These are phyloP conservation scores for Neodiprion virginianus DNA, from an alignment of 1,140 invertebrate genomes.

Conservation along the genomic window DNA sequence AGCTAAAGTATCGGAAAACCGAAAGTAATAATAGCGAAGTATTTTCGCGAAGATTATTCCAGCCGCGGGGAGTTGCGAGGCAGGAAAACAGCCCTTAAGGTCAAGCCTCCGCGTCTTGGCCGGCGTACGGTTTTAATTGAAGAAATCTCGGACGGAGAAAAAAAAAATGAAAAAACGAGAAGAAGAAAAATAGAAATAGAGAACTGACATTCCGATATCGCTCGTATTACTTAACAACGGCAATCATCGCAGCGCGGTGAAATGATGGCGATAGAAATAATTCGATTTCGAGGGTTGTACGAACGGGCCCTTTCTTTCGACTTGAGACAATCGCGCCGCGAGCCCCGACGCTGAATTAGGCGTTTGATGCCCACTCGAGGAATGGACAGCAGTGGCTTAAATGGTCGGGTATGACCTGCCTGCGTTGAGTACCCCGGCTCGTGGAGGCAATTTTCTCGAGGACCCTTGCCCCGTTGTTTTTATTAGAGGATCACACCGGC, in stretches of 20 bases:
- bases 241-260: not conserved
- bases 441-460: slow-evolving; percentile 26
- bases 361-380: not conserved
- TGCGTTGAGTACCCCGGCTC: not conserved
- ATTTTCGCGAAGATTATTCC: slow-evolving; percentile 5
- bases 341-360: not conserved
- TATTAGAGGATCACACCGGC: slow-evolving; percentile 16
- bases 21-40: not conserved
- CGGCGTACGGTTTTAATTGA: too few species aligned
- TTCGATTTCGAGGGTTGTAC: too few species aligned
- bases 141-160: too few species aligned
- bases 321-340: not conserved
- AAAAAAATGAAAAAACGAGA: not conserved
- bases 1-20: slow-evolving; percentile 46
- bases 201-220: not conserved
- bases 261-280: too few species aligned
- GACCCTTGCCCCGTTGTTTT: slow-evolving; percentile 25
- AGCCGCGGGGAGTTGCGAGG: slow-evolving; percentile 25
- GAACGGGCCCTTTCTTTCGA: not conserved
- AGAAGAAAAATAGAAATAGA: not conserved
- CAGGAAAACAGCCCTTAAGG: too few species aligned
- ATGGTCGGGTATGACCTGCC: not conserved
- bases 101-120: too few species aligned
- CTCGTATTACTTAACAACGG: not conserved
- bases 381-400: not conserved